Conservation (phyloP, 1,140 invertebrate species). For the Drosophila azteca region DNA sequence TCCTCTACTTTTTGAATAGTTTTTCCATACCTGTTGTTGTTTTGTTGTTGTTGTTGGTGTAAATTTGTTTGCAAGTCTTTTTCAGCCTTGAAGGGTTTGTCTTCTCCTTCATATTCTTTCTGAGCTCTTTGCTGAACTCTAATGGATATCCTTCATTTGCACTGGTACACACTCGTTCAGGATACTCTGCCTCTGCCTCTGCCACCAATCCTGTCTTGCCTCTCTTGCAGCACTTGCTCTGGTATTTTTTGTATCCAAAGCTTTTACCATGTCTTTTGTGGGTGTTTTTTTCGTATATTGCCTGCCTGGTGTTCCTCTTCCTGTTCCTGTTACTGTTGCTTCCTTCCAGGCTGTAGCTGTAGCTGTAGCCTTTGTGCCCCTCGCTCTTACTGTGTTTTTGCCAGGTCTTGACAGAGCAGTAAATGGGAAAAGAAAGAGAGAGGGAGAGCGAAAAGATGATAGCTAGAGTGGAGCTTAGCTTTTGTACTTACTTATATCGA, state of each 20-base stretch:
- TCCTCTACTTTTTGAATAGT: too few species aligned
- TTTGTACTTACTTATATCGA: slow-evolving; percentile 7
- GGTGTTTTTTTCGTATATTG: slow-evolving; percentile 28
- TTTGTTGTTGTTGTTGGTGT: background rate
- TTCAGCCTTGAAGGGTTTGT: slow-evolving; percentile 13
- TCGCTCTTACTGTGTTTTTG: slow-evolving; percentile 15
- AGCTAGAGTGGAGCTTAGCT: slow-evolving; percentile 23
- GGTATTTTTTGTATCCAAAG: slow-evolving; percentile 41
- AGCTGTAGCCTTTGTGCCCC: background rate
- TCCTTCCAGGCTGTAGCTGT: slow-evolving; percentile 8
- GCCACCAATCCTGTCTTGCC: slow-evolving; percentile 30
- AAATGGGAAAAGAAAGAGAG: slow-evolving; percentile 5
- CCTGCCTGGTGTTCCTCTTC: slow-evolving; percentile 25
- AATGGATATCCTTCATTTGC: slow-evolving; percentile 43
- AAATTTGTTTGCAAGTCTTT: background rate
- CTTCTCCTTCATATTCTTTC: background rate
- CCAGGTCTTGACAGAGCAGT: slow-evolving; percentile 16
- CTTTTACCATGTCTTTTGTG: slow-evolving; percentile 63
- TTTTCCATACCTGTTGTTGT: background rate
- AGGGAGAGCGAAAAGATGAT: too few species aligned
- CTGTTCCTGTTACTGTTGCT: slow-evolving; percentile 24
- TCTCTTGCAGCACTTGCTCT: slow-evolving; percentile 11
- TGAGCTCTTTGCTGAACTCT: slow-evolving; percentile 11
- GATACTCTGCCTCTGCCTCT: background rate
- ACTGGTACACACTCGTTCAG: background rate